phyloP scores from a whole-genome alignment of 2,888 invertebrate genomes.

The Protonemura montana region DNA sequence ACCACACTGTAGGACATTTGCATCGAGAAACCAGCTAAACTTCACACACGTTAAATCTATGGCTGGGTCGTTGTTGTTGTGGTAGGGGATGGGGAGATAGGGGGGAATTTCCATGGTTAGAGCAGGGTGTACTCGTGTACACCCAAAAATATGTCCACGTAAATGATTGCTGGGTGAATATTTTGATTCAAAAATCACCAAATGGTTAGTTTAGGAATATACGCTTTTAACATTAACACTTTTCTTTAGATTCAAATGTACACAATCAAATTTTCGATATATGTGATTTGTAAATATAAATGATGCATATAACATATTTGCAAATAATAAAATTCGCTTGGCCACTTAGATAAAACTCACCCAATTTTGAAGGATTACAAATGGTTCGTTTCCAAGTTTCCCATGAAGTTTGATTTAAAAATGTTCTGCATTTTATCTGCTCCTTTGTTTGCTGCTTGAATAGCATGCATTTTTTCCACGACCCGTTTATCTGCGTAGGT shows the following conservation, averaged over 20 bases:
- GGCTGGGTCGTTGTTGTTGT: not conserved
- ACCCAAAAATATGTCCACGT: not conserved
- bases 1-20: not conserved
- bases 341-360: not conserved
- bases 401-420: conserved; percentile 2
- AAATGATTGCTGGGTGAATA: not conserved
- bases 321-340: not conserved
- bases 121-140: not conserved
- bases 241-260: too few relatives aligned
- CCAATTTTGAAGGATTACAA: not conserved
- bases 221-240: too few relatives aligned
- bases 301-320: too few relatives aligned
- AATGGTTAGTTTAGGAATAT: not conserved
- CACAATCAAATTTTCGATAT: too few relatives aligned
- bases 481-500: conserved; percentile 20
- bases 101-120: not conserved
- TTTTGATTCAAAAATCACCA: not conserved
- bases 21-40: not conserved
- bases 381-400: not conserved
- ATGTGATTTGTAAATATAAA: too few relatives aligned
- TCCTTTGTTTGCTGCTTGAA: not conserved
- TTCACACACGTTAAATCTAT: not conserved
- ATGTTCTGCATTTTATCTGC: conserved; percentile 1
- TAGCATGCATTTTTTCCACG: conserved; percentile 2
- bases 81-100: not conserved